phyloP scores from a whole-genome alignment of 2,113 vertebrate genomes.

The Tetrao urogallus region DNA sequence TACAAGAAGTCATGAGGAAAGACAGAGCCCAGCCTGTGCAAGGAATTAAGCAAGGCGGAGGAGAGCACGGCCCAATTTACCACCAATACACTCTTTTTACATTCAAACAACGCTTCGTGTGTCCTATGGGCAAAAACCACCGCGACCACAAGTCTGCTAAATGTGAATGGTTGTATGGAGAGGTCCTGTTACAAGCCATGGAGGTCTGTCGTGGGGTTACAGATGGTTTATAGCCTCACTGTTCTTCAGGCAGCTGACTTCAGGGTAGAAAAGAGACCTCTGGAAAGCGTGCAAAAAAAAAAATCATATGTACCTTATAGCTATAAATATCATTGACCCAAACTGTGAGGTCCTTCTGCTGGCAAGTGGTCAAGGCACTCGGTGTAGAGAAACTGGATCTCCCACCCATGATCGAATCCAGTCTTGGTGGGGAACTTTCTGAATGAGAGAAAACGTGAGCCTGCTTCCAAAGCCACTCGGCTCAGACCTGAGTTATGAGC shows the following conservation, averaged over 20 bases:
- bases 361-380: neutral
- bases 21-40: neutral
- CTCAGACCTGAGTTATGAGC: neutral
- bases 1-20: neutral
- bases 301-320: neutral
- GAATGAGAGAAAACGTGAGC: neutral
- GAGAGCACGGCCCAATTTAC: neutral
- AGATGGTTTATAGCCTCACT: neutral
- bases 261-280: neutral
- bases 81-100: neutral
- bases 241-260: neutral
- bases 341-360: neutral
- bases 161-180: neutral
- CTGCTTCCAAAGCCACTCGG: neutral
- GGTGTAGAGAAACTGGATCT: neutral
- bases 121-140: constrained; percentile 6
- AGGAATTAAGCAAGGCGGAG: neutral
- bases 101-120: neutral
- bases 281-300: neutral
- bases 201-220: neutral
- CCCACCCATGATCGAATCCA: neutral
- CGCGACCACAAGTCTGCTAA: neutral
- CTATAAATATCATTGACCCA: neutral
- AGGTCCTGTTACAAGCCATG: neutral
- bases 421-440: neutral